These are phyloP conservation scores for Drosophila anomelani DNA, from an alignment of 2,888 invertebrate species.

Conservation along the genomic window DNA sequence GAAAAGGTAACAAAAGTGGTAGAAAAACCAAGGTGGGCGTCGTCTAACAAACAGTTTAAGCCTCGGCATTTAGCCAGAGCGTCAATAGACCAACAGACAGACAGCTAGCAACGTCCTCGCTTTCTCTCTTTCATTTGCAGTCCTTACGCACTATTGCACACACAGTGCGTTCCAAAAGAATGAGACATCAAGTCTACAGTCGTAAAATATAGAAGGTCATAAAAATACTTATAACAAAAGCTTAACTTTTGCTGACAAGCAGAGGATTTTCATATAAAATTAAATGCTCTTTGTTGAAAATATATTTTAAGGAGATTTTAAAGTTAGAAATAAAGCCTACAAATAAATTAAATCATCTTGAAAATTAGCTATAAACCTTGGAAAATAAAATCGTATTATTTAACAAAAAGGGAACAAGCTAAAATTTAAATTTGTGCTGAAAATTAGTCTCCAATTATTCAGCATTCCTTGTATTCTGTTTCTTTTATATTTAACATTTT, in stretches of 20 bases:
- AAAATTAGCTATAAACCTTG: background rate
- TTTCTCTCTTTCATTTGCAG: conserved; percentile 27
- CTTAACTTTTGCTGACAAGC: background rate
- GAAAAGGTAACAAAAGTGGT: conserved; percentile 18
- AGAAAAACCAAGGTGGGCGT: conserved; percentile 10
- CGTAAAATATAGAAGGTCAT: background rate
- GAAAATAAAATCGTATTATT: background rate
- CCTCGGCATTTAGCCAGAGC: conserved; percentile 1
- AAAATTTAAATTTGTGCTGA: background rate
- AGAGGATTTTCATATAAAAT: background rate
- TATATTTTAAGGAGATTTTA: background rate
- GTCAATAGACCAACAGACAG: conserved; percentile 9
- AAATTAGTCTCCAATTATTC: background rate
- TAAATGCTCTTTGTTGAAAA: background rate
- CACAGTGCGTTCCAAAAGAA: conserved; percentile 5
- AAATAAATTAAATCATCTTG: background rate
- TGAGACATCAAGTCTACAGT: background rate
- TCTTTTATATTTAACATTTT: background rate
- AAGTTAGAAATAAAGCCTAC: background rate
- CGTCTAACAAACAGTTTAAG: conserved; percentile 23
- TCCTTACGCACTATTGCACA: conserved; percentile 19
- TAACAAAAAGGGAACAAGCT: background rate
- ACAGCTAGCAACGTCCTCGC: conserved; percentile 5
- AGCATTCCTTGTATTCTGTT: background rate
- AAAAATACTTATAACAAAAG: background rate